phyloP scores from a whole-genome alignment of 2,888 invertebrate genomes.

The Dynastes tityus region DNA sequence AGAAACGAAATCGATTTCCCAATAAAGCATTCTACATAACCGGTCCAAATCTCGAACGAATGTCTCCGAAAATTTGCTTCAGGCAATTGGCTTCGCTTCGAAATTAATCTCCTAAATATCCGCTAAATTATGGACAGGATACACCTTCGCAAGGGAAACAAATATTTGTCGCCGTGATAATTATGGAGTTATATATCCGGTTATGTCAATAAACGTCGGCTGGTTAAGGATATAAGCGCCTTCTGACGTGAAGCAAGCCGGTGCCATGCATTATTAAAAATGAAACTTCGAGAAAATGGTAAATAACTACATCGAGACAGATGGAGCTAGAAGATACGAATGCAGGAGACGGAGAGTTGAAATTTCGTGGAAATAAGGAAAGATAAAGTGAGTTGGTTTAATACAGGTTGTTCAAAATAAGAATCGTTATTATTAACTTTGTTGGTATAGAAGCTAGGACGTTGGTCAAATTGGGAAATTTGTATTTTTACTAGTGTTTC shows the following conservation, averaged over 20 bases:
- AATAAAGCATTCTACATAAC: background rate
- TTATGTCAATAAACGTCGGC: conserved; percentile 26
- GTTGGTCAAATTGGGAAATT: too few species aligned
- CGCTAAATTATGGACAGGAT: background rate
- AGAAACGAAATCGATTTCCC: background rate
- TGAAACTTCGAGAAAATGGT: background rate
- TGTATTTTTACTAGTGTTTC: too few species aligned
- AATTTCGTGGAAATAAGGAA: too few species aligned
- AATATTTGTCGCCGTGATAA: conserved; percentile 21
- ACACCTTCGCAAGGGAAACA: conserved; percentile 21
- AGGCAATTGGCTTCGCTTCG: background rate
- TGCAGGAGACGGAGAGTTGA: too few species aligned
- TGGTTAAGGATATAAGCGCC: background rate
- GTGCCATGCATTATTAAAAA: background rate
- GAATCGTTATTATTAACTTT: too few species aligned
- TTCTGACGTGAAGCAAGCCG: background rate
- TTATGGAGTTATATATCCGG: conserved; percentile 20
- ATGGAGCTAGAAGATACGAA: too few species aligned
- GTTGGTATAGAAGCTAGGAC: too few species aligned
- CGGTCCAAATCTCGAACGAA: background rate
- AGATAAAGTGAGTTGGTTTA: too few species aligned
- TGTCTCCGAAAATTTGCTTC: background rate
- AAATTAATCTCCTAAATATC: background rate
- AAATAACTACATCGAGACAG: too few species aligned
- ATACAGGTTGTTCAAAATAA: too few species aligned